A percentile compares a stretch with the other conserved stretches of the same genome.
Evolutionary conservation across 1,140 invertebrate species (phyloP).

Genomic region (Drosophila carrolli): DNA sequence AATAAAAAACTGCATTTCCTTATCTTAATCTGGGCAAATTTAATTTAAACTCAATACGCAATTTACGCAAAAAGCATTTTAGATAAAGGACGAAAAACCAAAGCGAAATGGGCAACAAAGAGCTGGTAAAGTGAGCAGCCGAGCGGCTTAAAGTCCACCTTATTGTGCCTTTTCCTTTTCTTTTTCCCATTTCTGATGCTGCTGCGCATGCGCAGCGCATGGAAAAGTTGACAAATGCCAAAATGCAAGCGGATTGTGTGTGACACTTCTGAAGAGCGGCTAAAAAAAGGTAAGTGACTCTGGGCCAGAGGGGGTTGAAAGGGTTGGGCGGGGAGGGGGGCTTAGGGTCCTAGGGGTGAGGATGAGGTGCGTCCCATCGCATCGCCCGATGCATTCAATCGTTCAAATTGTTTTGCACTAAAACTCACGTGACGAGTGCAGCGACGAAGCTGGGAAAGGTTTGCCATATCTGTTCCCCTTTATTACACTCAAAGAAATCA

Average conservation of each 20-base stretch:
- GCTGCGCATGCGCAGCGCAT: constrained; percentile 70
- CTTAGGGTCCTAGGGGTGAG: constrained; percentile 2
- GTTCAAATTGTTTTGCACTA: constrained; percentile 81
- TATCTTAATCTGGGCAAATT: constrained; percentile 82
- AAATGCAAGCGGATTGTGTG: constrained; percentile 82
- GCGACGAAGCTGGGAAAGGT: constrained; percentile 38
- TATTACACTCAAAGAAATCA: background rate
- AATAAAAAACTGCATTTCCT: constrained; percentile 59
- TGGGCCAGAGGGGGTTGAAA: background rate
- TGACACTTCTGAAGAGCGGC: constrained; percentile 73
- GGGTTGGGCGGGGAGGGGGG: constrained; percentile 9
- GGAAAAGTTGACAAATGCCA: constrained; percentile 81
- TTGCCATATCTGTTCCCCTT: background rate
- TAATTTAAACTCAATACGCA: constrained; percentile 83
- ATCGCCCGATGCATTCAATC: constrained; percentile 71
- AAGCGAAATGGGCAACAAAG: constrained; percentile 41
- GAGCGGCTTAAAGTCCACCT: constrained; percentile 60
- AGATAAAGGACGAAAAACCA: constrained; percentile 67
- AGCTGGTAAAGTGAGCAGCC: constrained; percentile 48
- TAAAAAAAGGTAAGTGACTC: constrained; percentile 8
- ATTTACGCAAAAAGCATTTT: constrained; percentile 83
- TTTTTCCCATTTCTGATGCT: constrained; percentile 13
- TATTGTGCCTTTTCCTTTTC: constrained; percentile 8
- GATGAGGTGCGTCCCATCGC: constrained; percentile 34
- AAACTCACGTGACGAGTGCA: constrained; percentile 83